These are phyloP conservation scores for Isotomurus palustris DNA, from an alignment of 2,888 invertebrate species.

Conservation along the genomic window DNA sequence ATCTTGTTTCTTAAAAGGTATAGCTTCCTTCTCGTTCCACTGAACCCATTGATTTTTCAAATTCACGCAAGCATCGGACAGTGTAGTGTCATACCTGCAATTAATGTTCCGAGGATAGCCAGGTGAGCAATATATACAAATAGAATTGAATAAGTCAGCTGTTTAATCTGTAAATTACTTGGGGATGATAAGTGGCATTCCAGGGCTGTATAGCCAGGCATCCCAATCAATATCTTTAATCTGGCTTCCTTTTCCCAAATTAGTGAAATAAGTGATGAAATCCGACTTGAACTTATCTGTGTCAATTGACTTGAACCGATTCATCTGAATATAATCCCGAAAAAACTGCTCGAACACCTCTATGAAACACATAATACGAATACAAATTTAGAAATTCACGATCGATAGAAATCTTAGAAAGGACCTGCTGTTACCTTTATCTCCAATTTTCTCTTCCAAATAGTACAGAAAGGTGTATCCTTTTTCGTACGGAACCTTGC, in stretches of 20 bases:
- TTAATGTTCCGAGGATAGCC: no score
- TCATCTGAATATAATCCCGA: constrained; percentile 71
- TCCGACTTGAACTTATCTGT: constrained; percentile 73
- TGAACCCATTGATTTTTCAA: constrained; percentile 59
- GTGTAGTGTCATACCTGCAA: constrained; percentile 65
- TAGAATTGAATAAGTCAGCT: not conserved
- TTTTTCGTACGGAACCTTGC: constrained; percentile 86
- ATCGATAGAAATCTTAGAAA: no score
- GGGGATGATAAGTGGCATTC: constrained; percentile 85
- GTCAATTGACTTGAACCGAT: constrained; percentile 74
- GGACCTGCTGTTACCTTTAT: constrained; percentile 69
- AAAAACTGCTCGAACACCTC: constrained; percentile 76
- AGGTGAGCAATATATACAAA: not conserved
- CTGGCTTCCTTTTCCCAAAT: constrained; percentile 50
- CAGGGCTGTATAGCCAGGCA: constrained; percentile 71
- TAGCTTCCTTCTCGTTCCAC: constrained; percentile 50
- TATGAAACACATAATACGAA: constrained; percentile 21
- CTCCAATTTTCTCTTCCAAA: constrained; percentile 76
- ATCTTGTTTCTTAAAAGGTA: constrained; percentile 55
- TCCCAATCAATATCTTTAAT: constrained; percentile 74
- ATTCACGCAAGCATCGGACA: constrained; percentile 60
- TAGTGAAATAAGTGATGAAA: constrained; percentile 66
- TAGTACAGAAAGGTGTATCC: constrained; percentile 83
- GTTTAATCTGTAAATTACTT: constrained; percentile 27
- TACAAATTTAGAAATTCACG: not conserved